A percentile compares a stretch with the other conserved stretches of the same genome.
phyloP scores from a whole-genome alignment of 2,113 vertebrate genomes.

The Oreamnos americanus region DNA sequence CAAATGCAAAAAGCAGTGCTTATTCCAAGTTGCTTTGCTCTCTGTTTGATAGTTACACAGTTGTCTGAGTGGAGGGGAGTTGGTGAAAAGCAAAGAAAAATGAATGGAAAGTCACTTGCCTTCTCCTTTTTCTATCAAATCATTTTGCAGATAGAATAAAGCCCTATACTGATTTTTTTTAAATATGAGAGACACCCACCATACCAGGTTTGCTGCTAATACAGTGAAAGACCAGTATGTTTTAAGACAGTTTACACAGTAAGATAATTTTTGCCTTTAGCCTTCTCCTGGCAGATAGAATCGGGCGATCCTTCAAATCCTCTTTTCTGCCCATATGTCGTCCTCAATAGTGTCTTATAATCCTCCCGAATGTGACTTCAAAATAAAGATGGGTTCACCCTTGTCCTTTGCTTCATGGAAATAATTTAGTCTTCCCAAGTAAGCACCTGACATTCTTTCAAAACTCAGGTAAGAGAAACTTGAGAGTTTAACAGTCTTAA shows the following conservation, averaged over 20 bases:
- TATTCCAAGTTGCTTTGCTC: background rate
- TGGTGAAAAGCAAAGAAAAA: background rate
- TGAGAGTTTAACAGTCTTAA: background rate
- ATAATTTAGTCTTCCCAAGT: background rate
- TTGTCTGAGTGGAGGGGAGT: background rate
- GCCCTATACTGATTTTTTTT: background rate
- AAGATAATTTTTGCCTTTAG: background rate
- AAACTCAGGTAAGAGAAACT: background rate
- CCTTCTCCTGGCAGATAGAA: background rate
- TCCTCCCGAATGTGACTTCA: background rate
- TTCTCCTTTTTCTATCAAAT: background rate
- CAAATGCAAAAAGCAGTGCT: background rate
- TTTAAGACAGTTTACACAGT: background rate
- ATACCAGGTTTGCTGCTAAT: background rate
- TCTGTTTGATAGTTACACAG: background rate
- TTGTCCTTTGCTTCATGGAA: background rate
- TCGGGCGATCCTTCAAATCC: background rate
- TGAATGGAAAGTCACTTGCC: background rate
- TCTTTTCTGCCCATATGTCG: background rate
- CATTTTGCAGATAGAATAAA: background rate
- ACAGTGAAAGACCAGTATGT: background rate
- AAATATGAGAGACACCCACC: background rate
- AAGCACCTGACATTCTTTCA: background rate
- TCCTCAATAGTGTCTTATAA: accelerated
- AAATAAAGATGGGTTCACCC: background rate